phyloP scores from a whole-genome alignment of 92 coral and sea anemone genomes.

The Phenganax subtilis region DNA sequence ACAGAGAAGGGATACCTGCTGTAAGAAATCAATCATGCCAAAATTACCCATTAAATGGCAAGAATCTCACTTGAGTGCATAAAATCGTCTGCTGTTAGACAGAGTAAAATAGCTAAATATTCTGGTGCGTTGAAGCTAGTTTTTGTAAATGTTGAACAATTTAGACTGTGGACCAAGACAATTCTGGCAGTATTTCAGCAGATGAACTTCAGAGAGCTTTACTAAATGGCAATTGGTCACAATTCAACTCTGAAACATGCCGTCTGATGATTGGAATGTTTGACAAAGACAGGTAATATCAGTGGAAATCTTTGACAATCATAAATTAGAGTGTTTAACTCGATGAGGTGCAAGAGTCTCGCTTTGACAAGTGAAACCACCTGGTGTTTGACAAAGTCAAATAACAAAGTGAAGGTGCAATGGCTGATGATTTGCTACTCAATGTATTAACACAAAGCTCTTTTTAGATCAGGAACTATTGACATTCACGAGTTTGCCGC shows the following conservation, averaged over 20 bases:
- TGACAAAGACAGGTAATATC: slow-evolving; percentile 86
- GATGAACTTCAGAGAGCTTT: slow-evolving; percentile 79
- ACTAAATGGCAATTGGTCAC: slow-evolving; percentile 88
- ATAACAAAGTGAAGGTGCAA: too few relatives aligned
- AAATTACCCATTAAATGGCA: not conserved
- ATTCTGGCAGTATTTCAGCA: slow-evolving; percentile 85
- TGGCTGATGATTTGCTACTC: too few relatives aligned
- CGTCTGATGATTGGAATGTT: slow-evolving; percentile 99
- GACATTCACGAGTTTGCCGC: slow-evolving; percentile 93
- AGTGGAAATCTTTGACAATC: not conserved
- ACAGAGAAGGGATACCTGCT: too few relatives aligned
- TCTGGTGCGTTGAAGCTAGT: too few relatives aligned
- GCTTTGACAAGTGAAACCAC: not conserved
- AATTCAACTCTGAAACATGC: slow-evolving; percentile 89
- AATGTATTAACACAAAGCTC: not conserved
- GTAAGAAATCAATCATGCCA: not conserved
- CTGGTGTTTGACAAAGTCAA: too few relatives aligned
- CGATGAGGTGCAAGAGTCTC: not conserved
- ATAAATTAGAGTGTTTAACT: not conserved
- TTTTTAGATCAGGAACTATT: slow-evolving; percentile 84
- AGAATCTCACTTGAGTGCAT: not conserved
- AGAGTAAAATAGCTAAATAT: too few relatives aligned
- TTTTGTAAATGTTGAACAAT: not conserved
- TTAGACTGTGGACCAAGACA: slow-evolving; percentile 94
- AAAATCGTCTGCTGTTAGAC: not conserved